Evolutionary conservation across 1,140 invertebrate species (phyloP), one percentile per base, ranked within the genome.

Genomic region (Drosophila dunni): DNA sequence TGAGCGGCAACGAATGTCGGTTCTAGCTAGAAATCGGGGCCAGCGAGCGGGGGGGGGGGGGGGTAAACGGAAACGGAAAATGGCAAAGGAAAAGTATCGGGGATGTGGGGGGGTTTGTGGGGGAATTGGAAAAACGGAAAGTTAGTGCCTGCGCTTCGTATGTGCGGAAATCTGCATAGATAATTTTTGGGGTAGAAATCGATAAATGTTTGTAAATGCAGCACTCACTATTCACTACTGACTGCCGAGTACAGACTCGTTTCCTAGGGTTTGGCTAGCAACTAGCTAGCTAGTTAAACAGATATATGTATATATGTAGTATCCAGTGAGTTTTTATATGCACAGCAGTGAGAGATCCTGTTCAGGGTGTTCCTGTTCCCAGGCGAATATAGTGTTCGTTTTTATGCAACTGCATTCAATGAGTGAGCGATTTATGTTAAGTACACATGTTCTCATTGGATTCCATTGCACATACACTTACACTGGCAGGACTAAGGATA

Each of bases 391-490:
- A 38, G 54, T 69, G 61, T 79, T 72, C 68, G 79, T 69, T 89
- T 86, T 86, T 86, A 86, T 86, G 79, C 83, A 86, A 86, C 76
- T 86, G 84, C 75, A 83, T 86, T 86, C 80, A 88, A 88, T 89
- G 84, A 89, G 80, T 88, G 84, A 89, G 84, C 83, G 83, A 88
- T 89, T 88, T 88, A 89, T 88, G 83, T 89, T 89, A 88, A 88
- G 84, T 88, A 89, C 83, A 88, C 82, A 85, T 88, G 82, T 86
- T 86, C 82, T 89, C 84, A 86, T 88, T 86, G 82, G 84, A 83
- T 83, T 79, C 73, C 79, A 66, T 72, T 78, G 79, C 84, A 88
- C 80, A 66, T 57, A 67, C 63, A 66, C 68, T 70, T 34, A 38
- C 24, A 48, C 10, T 48, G 9, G 24, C 36, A 71, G 4, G 7